Conservation (phyloP, 2,797 vertebrate genomes). For the Tiaroga cobitis region DNA sequence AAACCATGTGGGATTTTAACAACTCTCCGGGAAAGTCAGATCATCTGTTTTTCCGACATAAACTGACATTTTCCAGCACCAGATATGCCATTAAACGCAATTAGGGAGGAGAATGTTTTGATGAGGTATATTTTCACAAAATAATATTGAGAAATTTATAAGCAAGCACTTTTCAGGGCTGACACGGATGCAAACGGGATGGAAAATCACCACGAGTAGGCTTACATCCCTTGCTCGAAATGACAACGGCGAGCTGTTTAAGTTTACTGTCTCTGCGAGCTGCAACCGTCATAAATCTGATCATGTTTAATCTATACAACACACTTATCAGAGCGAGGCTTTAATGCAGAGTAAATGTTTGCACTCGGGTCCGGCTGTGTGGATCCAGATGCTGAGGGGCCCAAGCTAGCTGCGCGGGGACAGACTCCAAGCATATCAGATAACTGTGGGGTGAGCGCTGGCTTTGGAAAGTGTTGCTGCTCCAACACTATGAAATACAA, state of each 20-base stretch:
- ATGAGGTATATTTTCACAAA: constrained; percentile 65
- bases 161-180: constrained; percentile 23
- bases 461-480: constrained; percentile 67
- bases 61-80: constrained; percentile 67
- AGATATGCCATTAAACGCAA: constrained; percentile 68
- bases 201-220: neutral
- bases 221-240: neutral
- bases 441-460: constrained; percentile 60
- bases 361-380: constrained; percentile 4
- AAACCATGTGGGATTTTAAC: constrained; percentile 67
- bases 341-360: constrained; percentile 55
- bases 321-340: constrained; percentile 56
- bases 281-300: constrained; percentile 62
- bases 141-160: constrained; percentile 58
- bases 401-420: constrained; percentile 11
- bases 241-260: constrained; percentile 48
- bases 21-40: constrained; percentile 65
- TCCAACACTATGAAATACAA: constrained; percentile 65
- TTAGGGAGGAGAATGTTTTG: constrained; percentile 66
- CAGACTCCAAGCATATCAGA: constrained; percentile 50
- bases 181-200: constrained; percentile 39
- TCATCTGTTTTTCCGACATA: constrained; percentile 70
- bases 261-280: constrained; percentile 44
- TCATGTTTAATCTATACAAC: constrained; percentile 54
- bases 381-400: constrained; percentile 32